A percentile compares a stretch with the other conserved stretches of the same genome.
phyloP scores from a whole-genome alignment of 2,113 vertebrate genomes.

The Solea senegalensis region DNA sequence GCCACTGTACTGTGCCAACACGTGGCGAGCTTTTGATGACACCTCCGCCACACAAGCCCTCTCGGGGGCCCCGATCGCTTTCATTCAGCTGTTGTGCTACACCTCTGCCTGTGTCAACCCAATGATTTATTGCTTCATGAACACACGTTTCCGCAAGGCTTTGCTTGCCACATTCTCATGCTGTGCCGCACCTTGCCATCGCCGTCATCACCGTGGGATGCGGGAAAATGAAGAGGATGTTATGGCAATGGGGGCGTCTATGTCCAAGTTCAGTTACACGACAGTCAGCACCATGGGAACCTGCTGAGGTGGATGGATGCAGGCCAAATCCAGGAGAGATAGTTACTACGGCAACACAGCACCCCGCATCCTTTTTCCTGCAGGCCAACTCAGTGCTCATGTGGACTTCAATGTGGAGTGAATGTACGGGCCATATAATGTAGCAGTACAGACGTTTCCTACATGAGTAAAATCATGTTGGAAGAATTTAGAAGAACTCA shows the following conservation, averaged over 20 bases:
- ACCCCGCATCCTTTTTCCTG: constrained; percentile 26
- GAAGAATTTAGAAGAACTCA: constrained; percentile 17
- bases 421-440: constrained; percentile 18
- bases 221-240: constrained; percentile 82
- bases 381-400: constrained; percentile 5
- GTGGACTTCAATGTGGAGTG: constrained; percentile 8
- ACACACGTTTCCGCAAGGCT: constrained; percentile 93
- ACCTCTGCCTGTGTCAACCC: constrained; percentile 93
- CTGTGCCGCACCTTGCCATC: constrained; percentile 73
- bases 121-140: constrained; percentile 98
- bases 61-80: constrained; percentile 91
- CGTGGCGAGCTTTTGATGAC: constrained; percentile 90
- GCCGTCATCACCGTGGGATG: constrained; percentile 49
- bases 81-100: constrained; percentile 93
- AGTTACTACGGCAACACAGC: constrained; percentile 42
- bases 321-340: constrained; percentile 24
- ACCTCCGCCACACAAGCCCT: constrained; percentile 82
- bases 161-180: constrained; percentile 85
- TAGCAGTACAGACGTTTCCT: constrained; percentile 38
- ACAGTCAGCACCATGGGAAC: constrained; percentile 91
- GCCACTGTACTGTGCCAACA: constrained; percentile 92
- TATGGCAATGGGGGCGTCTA: constrained; percentile 82
- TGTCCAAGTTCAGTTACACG: constrained; percentile 94
- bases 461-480: constrained; percentile 9
- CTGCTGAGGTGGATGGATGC: constrained; percentile 75